Evolutionary conservation across 2,888 invertebrate species (phyloP), one percentile per base, ranked within the genome.

Genomic region (Drosophila robusta): DNA sequence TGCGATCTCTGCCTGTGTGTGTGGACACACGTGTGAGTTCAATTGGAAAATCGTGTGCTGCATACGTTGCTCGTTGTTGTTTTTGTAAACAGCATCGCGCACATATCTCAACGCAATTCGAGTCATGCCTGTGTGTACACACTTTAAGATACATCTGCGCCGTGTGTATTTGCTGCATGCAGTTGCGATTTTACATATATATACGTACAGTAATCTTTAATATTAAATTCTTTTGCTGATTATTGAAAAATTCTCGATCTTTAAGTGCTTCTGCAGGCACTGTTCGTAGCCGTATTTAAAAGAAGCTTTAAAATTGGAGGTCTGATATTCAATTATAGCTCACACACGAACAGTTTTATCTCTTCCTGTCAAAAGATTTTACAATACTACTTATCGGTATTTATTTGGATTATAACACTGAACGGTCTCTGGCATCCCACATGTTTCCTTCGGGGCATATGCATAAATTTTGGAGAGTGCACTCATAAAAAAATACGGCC

Each of bases 11-110:
- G 18, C 18, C 52, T 67, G 50, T 57, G 51, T 69, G 60, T 64
- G 72, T 78, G 78, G 75, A 73, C 70, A 85, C 80, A 89, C 89
- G 85, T 87, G 89, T 85, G 75, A 87, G 90, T 86, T 90, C 91
- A 90, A 90, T 91, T 90, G 90, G 91, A 90, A 91, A 90, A 90
- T 91, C 90, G 91, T 90, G 91, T 90, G 90, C 89, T 80, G 88
- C 84, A 83, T 89, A 75, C 84, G 73, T 49, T 42, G 46, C 14
- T 65, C 67, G 58, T 60, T 78, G 78, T 76, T 88, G 76, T 73
- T 75, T 68, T 69, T 69, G 87, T 68, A 83, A 80, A 88, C 63
- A 88, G 64, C 74, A 83, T 61, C 60, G 71, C 65, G 60, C 54
- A 71, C 50, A 70, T 72, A 72, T 81, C 78, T 83, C 70, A 78